Base-by-base conservation (phyloP, 1,140 invertebrate species). In the Zaprionus davidi region DNA sequence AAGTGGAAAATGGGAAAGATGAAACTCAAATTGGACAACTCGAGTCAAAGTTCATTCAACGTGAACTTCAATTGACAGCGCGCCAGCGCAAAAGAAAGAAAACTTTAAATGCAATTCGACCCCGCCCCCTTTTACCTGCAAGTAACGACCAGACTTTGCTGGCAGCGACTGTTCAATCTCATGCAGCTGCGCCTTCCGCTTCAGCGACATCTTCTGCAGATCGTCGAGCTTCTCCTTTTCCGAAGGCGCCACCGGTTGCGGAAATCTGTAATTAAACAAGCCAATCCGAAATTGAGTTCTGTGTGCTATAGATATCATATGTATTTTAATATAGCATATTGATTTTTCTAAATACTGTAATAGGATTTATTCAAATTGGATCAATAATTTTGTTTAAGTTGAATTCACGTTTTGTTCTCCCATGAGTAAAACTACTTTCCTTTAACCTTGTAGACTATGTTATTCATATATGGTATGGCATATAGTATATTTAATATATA, bases 91-190 rank as follows among this genome's bases (percentile, higher is more conserved):
- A 72, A 71, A 76, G 71, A 71, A 76, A 76, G 75, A 51, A 49
- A 76, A 76, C 64, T 71, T 68, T 24, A 49, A 70, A 68, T 71
- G 9, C 57, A 62, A 74, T 62, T 68, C 56, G 44, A 55, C 82
- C 6, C 41, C 41, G 7, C n/a, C n/a, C 41, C 41, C 7, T 46
- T n/a, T 87, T 74, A 93, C 92, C 92, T 96, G 96, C 73, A 99
- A 94, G 93, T 99, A 99, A 44, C 96, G 93, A 78, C 98, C 97
- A 93, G 97, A 98, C 90, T 95, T 94, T 92, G 97, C 97, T 22
- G 97, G 97, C 82, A 98, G 94, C 46, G 95, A 96, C 92, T 97
- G 96, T 92, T 98, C 97, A 70, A 98, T 97, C 93, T 98, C 97
- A 81, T 96, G 94, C 9, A 98, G 92, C 90, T 97, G 96, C 44